These are phyloP conservation scores for Neodontobutis hainanensis DNA, from an alignment of 2,113 vertebrate species.

Conservation along the genomic window DNA sequence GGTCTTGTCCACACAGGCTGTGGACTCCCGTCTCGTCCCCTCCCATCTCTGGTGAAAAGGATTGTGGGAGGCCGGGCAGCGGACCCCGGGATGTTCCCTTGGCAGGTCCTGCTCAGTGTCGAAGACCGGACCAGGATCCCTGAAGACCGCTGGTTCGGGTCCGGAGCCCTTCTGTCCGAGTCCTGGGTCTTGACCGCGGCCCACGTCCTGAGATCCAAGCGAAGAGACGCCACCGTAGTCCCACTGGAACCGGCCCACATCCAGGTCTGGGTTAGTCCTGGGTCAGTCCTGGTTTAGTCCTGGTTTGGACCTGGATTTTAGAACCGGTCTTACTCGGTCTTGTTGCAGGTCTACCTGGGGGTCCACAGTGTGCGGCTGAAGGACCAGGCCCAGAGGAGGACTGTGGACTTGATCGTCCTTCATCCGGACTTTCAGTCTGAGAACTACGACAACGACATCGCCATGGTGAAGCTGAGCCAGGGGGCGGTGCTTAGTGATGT, in stretches of 20 bases:
- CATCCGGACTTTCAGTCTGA: constrained; percentile 90
- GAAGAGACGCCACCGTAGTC: constrained; percentile 85
- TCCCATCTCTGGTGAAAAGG: constrained; percentile 86
- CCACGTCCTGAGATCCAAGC: constrained; percentile 89
- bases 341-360: constrained; percentile 83
- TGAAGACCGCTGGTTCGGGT: constrained; percentile 92
- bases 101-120: constrained; percentile 93
- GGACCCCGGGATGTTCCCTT: constrained; percentile 89
- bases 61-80: constrained; percentile 89
- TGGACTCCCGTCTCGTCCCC: constrained; percentile 78
- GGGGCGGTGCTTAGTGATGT: constrained; percentile 78
- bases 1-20: constrained; percentile 47
- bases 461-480: constrained; percentile 86
- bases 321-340: neutral
- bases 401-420: constrained; percentile 84
- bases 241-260: constrained; percentile 87
- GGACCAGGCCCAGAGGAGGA: constrained; percentile 76
- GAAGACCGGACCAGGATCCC: constrained; percentile 91
- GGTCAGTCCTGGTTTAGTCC: constrained; percentile 79
- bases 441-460: constrained; percentile 95
- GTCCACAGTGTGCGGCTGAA: constrained; percentile 83
- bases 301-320: no score
- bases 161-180: constrained; percentile 88
- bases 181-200: constrained; percentile 93
- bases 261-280: constrained; percentile 73